Conservation (phyloP, 2,888 invertebrate genomes). For the Lasioglossum zephyrum region DNA sequence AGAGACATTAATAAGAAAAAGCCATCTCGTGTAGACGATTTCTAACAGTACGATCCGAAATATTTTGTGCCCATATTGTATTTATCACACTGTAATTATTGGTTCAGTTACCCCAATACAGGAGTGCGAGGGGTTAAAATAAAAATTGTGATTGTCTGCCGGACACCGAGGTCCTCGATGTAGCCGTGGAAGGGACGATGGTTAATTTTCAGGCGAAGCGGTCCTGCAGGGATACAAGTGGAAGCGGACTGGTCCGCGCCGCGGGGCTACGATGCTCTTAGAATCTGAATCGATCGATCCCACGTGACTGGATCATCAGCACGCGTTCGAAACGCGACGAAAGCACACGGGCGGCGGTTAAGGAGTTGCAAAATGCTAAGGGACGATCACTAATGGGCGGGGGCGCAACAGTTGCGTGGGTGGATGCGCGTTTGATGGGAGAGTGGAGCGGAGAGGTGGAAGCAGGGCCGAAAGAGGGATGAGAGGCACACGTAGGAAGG, state of each 20-base stretch:
- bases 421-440: constrained; percentile 81
- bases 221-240: neutral
- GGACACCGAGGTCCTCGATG: no score
- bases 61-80: no score
- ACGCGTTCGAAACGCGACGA: constrained; percentile 38
- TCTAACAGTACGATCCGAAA: no score
- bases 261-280: neutral
- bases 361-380: constrained; percentile 63
- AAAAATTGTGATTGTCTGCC: no score
- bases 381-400: constrained; percentile 72
- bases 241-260: no score
- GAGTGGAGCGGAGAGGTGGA: constrained; percentile 63
- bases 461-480: constrained; percentile 63
- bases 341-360: neutral
- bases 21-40: no score
- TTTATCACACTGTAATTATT: no score
- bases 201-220: no score
- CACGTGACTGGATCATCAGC: constrained; percentile 56
- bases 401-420: constrained; percentile 83
- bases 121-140: no score
- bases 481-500: constrained; percentile 66
- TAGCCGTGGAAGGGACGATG: no score
- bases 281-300: constrained; percentile 52
- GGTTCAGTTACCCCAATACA: no score
- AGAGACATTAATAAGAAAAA: no score